phyloP scores from a whole-genome alignment of 1,140 invertebrate species.

The Campoletis sonorensis region DNA sequence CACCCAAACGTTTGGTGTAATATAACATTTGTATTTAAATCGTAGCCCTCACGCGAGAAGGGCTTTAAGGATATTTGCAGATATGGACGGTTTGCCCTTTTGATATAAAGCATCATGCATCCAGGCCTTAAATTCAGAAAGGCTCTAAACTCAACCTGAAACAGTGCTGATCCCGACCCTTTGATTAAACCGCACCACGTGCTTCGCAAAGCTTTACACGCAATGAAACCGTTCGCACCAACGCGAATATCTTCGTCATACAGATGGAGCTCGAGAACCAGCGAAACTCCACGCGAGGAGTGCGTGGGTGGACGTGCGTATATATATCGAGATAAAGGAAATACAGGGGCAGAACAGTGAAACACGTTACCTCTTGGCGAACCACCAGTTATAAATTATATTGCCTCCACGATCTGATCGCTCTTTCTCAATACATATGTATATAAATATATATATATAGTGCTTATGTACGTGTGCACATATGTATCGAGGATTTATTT shows the following conservation, averaged over 20 bases:
- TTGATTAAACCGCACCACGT: not conserved
- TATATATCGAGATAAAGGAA: conserved; percentile 36
- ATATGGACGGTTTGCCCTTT: not conserved
- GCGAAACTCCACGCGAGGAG: not conserved
- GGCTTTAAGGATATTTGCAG: not conserved
- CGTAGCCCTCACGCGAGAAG: not conserved
- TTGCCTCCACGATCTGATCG: conserved; percentile 34
- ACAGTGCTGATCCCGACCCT: no score
- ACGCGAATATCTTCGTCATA: conserved; percentile 11
- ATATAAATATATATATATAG: not conserved
- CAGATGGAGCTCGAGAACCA: conserved; percentile 1
- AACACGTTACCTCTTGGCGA: conserved; percentile 14
- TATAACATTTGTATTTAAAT: not conserved
- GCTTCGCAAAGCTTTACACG: not conserved
- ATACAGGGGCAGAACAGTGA: conserved; percentile 35
- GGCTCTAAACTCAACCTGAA: no score
- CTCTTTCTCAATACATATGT: conserved; percentile 27
- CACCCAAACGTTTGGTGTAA: not conserved
- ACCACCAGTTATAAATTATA: conserved; percentile 36
- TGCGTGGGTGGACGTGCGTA: conserved; percentile 34
- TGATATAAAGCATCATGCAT: not conserved
- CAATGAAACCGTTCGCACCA: conserved; percentile 6
- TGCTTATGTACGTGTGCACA: not conserved
- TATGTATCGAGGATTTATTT: not conserved
- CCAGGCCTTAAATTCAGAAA: not conserved